phyloP scores from a whole-genome alignment of 1,140 invertebrate genomes.

The Nixonia krombeini region DNA sequence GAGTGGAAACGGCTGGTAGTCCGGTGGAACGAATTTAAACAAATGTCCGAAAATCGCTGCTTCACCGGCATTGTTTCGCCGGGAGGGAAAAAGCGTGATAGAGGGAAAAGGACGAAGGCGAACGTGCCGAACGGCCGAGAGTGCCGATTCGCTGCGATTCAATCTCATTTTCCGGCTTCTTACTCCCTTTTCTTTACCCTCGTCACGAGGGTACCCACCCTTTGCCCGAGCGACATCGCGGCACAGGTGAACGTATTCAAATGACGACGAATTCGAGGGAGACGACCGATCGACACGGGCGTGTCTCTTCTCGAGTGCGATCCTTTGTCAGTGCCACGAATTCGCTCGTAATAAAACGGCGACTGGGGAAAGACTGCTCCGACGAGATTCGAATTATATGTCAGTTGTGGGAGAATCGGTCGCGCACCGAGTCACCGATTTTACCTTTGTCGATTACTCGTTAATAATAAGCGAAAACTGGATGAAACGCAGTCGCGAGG shows the following conservation, averaged over 20 bases:
- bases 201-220: slow-evolving; percentile 38
- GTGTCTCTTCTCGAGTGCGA: slow-evolving; percentile 41
- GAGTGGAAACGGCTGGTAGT: too few relatives aligned
- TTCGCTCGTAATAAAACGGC: slow-evolving; percentile 15
- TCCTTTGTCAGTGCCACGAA: slow-evolving; percentile 44
- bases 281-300: slow-evolving; percentile 48
- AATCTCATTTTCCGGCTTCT: slow-evolving; percentile 50
- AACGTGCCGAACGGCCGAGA: not conserved
- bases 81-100: too few relatives aligned
- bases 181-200: slow-evolving; percentile 42
- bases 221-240: slow-evolving; percentile 23
- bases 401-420: too few relatives aligned
- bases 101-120: not conserved
- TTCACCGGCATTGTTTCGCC: too few relatives aligned
- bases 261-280: slow-evolving; percentile 48
- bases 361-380: not conserved
- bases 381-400: too few relatives aligned
- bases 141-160: slow-evolving; percentile 11
- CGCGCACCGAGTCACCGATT: too few relatives aligned
- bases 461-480: too few relatives aligned
- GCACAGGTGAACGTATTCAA: slow-evolving; percentile 53
- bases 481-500: too few relatives aligned
- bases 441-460: too few relatives aligned
- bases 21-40: too few relatives aligned
- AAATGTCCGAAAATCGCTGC: too few relatives aligned